These are phyloP conservation scores for Oreonectes daqikongensis DNA, from an alignment of 2,797 vertebrate genomes.

Conservation along the genomic window DNA sequence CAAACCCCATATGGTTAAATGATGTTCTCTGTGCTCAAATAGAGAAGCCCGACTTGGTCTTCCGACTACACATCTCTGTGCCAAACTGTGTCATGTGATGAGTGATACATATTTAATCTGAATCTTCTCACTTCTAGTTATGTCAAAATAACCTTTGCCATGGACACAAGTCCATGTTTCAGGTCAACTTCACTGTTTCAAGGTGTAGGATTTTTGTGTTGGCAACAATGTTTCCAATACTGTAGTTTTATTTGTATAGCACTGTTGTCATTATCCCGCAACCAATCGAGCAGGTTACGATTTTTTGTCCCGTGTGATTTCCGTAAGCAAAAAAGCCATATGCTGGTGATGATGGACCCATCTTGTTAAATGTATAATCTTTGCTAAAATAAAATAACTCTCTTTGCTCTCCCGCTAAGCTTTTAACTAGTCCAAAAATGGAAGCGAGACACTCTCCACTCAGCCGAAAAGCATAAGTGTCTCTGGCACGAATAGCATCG, in stretches of 20 bases:
- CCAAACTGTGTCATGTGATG: not conserved
- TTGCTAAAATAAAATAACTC: not conserved
- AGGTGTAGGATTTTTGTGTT: conserved; percentile 3
- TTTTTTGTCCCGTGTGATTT: not conserved
- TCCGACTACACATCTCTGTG: conserved; percentile 1
- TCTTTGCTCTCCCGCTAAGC: not conserved
- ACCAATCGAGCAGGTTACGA: not conserved
- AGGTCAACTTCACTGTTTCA: too few species aligned
- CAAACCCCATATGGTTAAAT: conserved; percentile 38
- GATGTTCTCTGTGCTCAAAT: conserved; percentile 33
- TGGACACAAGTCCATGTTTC: too few species aligned
- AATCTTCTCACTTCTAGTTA: too few species aligned
- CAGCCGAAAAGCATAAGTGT: not conserved
- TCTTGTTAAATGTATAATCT: too few species aligned
- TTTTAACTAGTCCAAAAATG: conserved; percentile 39
- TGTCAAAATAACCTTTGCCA: not conserved
- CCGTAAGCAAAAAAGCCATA: conserved; percentile 12
- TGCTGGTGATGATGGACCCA: conserved; percentile 25
- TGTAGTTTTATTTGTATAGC: conserved; percentile 13
- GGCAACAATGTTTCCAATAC: not conserved
- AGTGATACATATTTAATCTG: too few species aligned
- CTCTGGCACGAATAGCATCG: not conserved
- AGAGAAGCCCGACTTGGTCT: conserved; percentile 1
- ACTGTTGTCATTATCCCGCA: conserved; percentile 2
- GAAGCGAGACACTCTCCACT: not conserved